Evolutionary conservation across 1,140 invertebrate genomes (phyloP), one percentile per base, ranked within the genome.

Genomic region (Varroa destructor): DNA sequence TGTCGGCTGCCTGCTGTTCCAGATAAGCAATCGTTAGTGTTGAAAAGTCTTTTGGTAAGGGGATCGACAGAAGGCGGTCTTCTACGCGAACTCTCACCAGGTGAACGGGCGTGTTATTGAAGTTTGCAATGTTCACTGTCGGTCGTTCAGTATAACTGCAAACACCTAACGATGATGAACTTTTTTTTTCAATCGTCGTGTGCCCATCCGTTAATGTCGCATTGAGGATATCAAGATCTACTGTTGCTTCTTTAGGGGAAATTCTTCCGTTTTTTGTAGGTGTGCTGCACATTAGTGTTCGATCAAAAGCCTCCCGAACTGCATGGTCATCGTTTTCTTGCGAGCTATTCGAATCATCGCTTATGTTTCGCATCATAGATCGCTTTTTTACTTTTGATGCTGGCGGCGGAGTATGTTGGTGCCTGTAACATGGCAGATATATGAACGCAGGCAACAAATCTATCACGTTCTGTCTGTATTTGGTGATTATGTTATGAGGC

Each of bases 221-320:
- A 37, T 67, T 37, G 14, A 40, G 37, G 2, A 67, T 8, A 40
- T 67, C 61, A n/a, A 67, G n/a, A 25, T 67, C 61, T 43, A 40
- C 46, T 2, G 46, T 37, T 14, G 61, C 40, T 14, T 67, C 61
- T 5, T 25, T 37, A 8, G 10, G 61, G 2, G 8, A 3, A 5
- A 8, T 51, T 51, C 36, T 2, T 8, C 61, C 12, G 14, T 40
- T 67, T 67, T 67, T 67, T 37, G 61, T 67, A 2, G 61, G 61
- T 1, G 61, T 67, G 61, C 61, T 67, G 61, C 61, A 67, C 61
- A 40, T 67, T 37, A 67, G 37, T 25, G 61, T 67, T 8, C 61
- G 40, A 14, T 67, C 61, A 46, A 67, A 67, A 2, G 61, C 61
- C 12, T 67, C 61, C 12, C 46, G 40, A 46, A 67, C 46, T 3